A percentile compares a stretch with the other conserved stretches of the same genome.
Evolutionary conservation across 1,140 invertebrate species (phyloP).

Genomic region (Drosophila ambigua): DNA sequence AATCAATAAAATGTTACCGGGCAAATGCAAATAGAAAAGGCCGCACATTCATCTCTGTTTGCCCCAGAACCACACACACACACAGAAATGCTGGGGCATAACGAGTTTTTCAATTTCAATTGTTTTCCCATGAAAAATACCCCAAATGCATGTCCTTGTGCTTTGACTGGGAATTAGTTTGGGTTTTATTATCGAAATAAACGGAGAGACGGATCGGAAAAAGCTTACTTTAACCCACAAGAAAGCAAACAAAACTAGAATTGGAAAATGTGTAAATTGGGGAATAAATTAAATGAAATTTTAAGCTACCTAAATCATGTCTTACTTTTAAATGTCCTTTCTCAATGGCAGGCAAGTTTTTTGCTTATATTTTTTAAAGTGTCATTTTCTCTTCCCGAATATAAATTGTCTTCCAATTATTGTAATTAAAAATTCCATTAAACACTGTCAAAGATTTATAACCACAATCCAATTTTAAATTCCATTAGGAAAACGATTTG

Average conservation of each 20-base stretch:
- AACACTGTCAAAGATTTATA: slow-evolving; percentile 28
- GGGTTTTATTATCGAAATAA: slow-evolving; percentile 2
- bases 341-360: too few relatives aligned
- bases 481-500: background rate
- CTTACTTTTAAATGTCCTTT: too few relatives aligned
- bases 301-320: too few relatives aligned
- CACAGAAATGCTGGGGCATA: slow-evolving; percentile 45
- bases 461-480: slow-evolving; percentile 8
- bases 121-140: slow-evolving; percentile 11
- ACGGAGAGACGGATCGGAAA: too few relatives aligned
- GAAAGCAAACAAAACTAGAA: too few relatives aligned
- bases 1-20: slow-evolving; percentile 70
- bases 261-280: too few relatives aligned
- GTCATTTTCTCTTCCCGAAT: too few relatives aligned
- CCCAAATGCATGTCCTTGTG: slow-evolving; percentile 33
- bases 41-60: slow-evolving; percentile 54
- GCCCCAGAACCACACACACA: slow-evolving; percentile 36
- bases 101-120: slow-evolving; percentile 49
- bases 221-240: too few relatives aligned
- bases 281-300: too few relatives aligned
- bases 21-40: slow-evolving; percentile 62
- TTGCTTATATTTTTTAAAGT: too few relatives aligned
- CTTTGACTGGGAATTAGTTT: slow-evolving; percentile 31
- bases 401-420: too few relatives aligned
- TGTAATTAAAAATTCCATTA: too few relatives aligned